These are phyloP conservation scores for Nyctalus aviator DNA, from an alignment of 2,797 vertebrate species.

Conservation along the genomic window DNA sequence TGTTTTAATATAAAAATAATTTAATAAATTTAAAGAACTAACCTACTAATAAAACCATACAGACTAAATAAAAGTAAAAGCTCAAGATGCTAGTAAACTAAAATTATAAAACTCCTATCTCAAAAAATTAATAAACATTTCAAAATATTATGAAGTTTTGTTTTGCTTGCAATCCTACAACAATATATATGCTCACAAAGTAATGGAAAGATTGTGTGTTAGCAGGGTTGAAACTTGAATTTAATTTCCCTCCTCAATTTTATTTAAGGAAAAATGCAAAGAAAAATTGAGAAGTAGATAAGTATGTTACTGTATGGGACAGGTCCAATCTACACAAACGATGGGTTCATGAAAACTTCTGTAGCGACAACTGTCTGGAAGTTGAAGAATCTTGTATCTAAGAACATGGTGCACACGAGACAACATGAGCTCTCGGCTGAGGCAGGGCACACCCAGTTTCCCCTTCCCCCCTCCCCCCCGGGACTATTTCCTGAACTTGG, in stretches of 20 bases:
- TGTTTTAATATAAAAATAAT: constrained; percentile 25
- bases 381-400: fast-evolving
- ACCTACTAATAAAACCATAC: not conserved
- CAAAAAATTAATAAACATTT: not conserved
- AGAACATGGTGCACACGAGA: fast-evolving
- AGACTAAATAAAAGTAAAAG: not conserved
- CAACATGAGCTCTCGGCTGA: not conserved
- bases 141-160: not conserved
- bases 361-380: not conserved
- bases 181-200: not conserved
- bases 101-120: not conserved
- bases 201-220: not conserved
- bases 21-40: not conserved
- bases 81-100: not conserved
- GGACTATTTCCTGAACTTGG: not conserved
- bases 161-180: not conserved
- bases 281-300: not conserved
- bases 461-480: fast-evolving
- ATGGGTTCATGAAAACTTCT: not conserved
- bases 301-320: not conserved
- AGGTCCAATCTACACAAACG: not conserved
- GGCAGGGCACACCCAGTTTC: not conserved
- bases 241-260: not conserved
- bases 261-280: not conserved
- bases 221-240: not conserved